phyloP scores from a whole-genome alignment of 1,140 invertebrate genomes.

The Megalonaias nervosa region DNA sequence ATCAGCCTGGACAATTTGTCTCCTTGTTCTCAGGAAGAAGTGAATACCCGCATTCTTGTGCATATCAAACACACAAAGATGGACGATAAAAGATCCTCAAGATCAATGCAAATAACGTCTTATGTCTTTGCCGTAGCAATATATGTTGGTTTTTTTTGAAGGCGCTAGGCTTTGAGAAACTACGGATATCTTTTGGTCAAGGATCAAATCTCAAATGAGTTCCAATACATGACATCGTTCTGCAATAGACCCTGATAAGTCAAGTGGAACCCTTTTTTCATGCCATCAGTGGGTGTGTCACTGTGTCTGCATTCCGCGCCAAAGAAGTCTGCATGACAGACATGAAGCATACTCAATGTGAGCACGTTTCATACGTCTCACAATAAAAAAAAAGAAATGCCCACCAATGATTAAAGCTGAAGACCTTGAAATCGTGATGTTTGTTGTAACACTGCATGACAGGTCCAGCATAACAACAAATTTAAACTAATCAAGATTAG shows the following conservation, averaged over 20 bases:
- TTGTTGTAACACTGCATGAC: conserved; percentile 1
- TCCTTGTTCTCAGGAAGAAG: neutral
- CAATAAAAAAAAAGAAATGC: neutral
- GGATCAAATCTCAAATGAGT: conserved; percentile 35
- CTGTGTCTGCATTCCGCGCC: conserved; percentile 39
- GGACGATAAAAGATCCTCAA: too few species aligned
- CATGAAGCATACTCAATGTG: conserved; percentile 16
- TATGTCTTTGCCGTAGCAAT: too few species aligned
- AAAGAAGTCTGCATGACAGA: conserved; percentile 25
- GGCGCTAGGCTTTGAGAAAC: conserved; percentile 28
- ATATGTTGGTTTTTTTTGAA: conserved; percentile 5
- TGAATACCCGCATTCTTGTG: too few species aligned
- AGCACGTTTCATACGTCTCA: neutral
- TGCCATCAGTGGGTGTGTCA: conserved; percentile 41
- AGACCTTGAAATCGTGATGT: neutral
- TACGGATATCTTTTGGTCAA: conserved; percentile 44
- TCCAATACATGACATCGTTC: conserved; percentile 20
- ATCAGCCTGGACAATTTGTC: neutral
- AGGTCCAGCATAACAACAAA: neutral
- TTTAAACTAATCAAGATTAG: conserved; percentile 12
- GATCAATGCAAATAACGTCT: too few species aligned
- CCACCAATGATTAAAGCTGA: neutral
- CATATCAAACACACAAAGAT: too few species aligned
- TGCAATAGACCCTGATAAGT: conserved; percentile 23
- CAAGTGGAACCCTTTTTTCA: conserved; percentile 42